A percentile compares a stretch with the other conserved stretches of the same genome.
phyloP scores from a whole-genome alignment of 2,113 vertebrate genomes.

The Todiramphus chloris region DNA sequence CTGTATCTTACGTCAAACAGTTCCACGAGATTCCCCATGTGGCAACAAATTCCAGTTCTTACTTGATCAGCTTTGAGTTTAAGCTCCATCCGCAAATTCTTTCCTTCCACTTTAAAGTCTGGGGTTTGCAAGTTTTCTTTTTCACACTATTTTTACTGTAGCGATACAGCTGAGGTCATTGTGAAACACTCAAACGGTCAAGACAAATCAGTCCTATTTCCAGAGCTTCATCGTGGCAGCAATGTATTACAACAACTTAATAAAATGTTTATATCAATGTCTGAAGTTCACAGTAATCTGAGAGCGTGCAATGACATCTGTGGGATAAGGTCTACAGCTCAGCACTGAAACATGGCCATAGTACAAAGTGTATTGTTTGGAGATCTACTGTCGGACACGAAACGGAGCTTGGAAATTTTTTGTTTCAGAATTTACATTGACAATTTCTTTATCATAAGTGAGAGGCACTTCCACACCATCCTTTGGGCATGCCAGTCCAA shows the following conservation, averaged over 20 bases:
- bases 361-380: constrained; percentile 30
- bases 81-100: not conserved
- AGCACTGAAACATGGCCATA: not conserved
- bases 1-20: not conserved
- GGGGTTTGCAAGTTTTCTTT: not conserved
- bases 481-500: not conserved
- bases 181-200: not conserved
- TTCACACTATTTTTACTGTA: not conserved
- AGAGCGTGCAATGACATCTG: not conserved
- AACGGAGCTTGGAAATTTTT: not conserved
- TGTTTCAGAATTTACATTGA: not conserved
- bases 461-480: not conserved
- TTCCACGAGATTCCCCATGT: not conserved
- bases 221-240: not conserved
- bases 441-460: not conserved
- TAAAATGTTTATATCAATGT: constrained; percentile 22
- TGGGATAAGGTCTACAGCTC: not conserved
- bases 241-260: not conserved
- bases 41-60: not conserved
- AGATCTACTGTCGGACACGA: not conserved
- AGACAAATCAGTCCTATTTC: not conserved
- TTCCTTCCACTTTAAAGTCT: not conserved
- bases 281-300: constrained; percentile 23
- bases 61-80: not conserved
- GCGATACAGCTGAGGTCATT: not conserved